These are phyloP conservation scores for Notothenia coriiceps DNA, from an alignment of 2,113 vertebrate species.

Conservation along the genomic window DNA sequence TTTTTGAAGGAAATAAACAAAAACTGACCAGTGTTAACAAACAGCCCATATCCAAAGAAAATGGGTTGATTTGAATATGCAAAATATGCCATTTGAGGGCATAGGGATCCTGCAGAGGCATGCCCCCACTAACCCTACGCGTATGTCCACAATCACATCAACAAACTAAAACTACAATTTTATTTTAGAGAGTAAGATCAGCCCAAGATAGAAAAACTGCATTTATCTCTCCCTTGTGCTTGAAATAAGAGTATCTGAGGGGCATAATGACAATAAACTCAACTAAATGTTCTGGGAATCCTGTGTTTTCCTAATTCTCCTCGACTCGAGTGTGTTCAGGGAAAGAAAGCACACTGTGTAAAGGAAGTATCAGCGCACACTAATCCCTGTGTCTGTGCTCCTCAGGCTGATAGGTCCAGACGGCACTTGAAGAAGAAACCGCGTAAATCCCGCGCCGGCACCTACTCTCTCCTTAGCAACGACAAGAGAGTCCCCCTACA, in stretches of 20 bases:
- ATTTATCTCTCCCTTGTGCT: too few relatives aligned
- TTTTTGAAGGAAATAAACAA: too few relatives aligned
- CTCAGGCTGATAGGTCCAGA: slow-evolving; percentile 76
- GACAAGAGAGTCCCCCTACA: slow-evolving; percentile 68
- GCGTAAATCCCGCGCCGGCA: slow-evolving; percentile 72
- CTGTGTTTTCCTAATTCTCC: not conserved
- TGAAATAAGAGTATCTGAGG: not conserved
- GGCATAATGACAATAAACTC: not conserved
- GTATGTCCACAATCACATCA: too few relatives aligned
- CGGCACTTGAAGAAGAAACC: slow-evolving; percentile 78
- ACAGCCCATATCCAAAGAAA: too few relatives aligned
- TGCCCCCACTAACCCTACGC: too few relatives aligned
- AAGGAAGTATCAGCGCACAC: not conserved
- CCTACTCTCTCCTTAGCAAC: slow-evolving; percentile 77
- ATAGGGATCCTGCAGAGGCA: too few relatives aligned
- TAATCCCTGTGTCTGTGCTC: slow-evolving; percentile 35
- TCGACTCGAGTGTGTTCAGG: not conserved
- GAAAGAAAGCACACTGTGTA: not conserved
- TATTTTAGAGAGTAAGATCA: too few relatives aligned
- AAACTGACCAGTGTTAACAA: too few relatives aligned
- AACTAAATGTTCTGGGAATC: not conserved
- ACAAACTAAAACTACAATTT: too few relatives aligned
- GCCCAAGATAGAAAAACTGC: too few relatives aligned
- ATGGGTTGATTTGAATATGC: too few relatives aligned
- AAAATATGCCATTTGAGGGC: too few relatives aligned